Evolutionary conservation across 2,888 invertebrate genomes (phyloP).

Genomic region (Amorpha juglandis): DNA sequence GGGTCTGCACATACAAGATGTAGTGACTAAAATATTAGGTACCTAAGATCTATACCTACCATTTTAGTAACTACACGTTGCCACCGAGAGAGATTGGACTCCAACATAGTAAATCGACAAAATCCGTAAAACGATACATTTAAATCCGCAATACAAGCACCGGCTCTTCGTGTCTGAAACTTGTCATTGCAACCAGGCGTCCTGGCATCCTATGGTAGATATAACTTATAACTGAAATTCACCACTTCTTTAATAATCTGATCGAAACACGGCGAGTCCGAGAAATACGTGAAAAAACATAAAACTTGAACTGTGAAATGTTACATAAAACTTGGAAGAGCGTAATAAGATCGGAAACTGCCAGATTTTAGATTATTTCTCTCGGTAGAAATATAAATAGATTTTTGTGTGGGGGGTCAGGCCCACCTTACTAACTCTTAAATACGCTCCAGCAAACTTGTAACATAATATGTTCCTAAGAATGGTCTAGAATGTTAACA

Average conservation of each 20-base stretch:
- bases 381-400: neutral
- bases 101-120: neutral
- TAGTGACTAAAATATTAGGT: no score
- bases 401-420: neutral
- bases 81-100: neutral
- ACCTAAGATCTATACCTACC: no score
- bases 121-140: neutral
- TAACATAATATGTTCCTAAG: neutral
- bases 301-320: no score
- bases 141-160: neutral
- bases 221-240: neutral
- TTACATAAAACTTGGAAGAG: neutral
- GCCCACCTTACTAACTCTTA: neutral
- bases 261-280: neutral
- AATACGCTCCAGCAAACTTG: neutral
- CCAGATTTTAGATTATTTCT: neutral
- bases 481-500: constrained; percentile 51
- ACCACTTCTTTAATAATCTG: neutral
- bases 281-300: neutral
- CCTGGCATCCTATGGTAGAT: neutral
- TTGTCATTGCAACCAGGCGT: neutral
- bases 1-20: no score
- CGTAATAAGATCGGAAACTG: neutral
- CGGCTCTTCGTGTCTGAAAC: neutral
- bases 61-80: no score